phyloP scores from a whole-genome alignment of 1,140 invertebrate genomes.

The Penaeus chinensis region DNA sequence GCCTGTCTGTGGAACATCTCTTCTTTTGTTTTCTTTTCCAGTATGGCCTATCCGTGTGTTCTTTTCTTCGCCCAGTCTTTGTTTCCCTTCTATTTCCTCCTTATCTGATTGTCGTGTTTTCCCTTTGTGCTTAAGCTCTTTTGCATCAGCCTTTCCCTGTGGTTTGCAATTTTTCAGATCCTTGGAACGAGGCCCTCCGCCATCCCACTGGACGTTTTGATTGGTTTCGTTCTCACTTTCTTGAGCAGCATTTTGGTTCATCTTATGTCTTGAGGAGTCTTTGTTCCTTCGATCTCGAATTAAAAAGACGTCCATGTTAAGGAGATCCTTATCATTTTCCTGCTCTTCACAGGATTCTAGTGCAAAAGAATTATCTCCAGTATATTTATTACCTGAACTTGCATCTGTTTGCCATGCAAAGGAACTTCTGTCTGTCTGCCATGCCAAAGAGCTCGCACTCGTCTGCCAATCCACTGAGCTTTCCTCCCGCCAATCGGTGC shows the following conservation, averaged over 20 bases:
- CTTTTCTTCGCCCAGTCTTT: too few species aligned
- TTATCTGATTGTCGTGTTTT: too few species aligned
- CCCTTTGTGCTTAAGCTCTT: too few species aligned
- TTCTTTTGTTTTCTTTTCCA: too few species aligned
- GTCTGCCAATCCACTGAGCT: conserved; percentile 48
- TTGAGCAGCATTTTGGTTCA: neutral
- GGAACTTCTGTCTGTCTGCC: conserved; percentile 49
- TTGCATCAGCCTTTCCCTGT: too few species aligned
- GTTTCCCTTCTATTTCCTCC: too few species aligned
- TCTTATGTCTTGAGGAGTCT: neutral
- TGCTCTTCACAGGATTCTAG: conserved; percentile 23
- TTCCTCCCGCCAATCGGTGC: conserved; percentile 50
- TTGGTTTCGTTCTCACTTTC: conserved; percentile 4
- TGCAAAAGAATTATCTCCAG: conserved; percentile 29
- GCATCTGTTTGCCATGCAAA: conserved; percentile 43
- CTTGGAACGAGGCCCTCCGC: too few species aligned
- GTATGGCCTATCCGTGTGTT: too few species aligned
- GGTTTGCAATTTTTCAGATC: too few species aligned
- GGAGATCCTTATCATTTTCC: conserved; percentile 23
- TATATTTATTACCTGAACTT: conserved; percentile 30
- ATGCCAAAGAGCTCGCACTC: conserved; percentile 39
- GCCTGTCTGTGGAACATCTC: too few species aligned
- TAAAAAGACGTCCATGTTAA: conserved; percentile 26
- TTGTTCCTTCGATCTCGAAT: conserved; percentile 9
- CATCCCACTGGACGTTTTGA: neutral